These are phyloP conservation scores for Diloba caeruleocephala DNA, from an alignment of 2,888 invertebrate species.

Conservation along the genomic window DNA sequence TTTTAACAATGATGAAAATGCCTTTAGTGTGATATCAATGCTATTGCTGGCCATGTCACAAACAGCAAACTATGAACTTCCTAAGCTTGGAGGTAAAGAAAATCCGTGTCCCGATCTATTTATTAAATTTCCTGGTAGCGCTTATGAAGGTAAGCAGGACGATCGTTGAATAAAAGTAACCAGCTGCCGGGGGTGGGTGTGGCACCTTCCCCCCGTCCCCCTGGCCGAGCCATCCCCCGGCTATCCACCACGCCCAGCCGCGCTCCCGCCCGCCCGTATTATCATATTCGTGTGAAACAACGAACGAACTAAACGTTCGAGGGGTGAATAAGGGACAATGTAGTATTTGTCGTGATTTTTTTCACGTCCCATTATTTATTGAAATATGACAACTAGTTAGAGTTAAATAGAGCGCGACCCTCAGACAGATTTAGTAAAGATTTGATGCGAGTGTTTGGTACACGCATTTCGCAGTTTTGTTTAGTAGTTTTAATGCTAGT, in stretches of 20 bases:
- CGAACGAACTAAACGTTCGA: slow-evolving; percentile 63
- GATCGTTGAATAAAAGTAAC: slow-evolving; percentile 69
- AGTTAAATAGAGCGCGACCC: slow-evolving; percentile 80
- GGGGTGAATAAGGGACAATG: slow-evolving; percentile 79
- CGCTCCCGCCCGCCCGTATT: slow-evolving; percentile 67
- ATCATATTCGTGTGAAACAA: slow-evolving; percentile 83
- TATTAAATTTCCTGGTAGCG: slow-evolving; percentile 76
- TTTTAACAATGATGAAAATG: too few relatives aligned
- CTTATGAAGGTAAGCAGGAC: slow-evolving; percentile 71
- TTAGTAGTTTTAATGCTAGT: slow-evolving; percentile 56
- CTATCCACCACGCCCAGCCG: slow-evolving; percentile 77
- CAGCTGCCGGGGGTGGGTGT: slow-evolving; percentile 80
- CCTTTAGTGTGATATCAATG: too few relatives aligned
- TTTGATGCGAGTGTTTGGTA: slow-evolving; percentile 73
- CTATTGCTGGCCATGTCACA: slow-evolving; percentile 18
- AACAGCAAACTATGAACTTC: slow-evolving; percentile 16
- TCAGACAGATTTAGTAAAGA: slow-evolving; percentile 76
- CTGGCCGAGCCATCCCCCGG: slow-evolving; percentile 46
- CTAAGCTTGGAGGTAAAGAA: slow-evolving; percentile 60
- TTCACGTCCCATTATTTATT: slow-evolving; percentile 77
- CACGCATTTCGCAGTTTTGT: slow-evolving; percentile 56
- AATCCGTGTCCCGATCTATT: slow-evolving; percentile 67
- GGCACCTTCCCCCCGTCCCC: slow-evolving; percentile 55
- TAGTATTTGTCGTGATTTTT: slow-evolving; percentile 80
- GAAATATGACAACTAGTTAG: slow-evolving; percentile 68